These are phyloP conservation scores for Tethya wilhelma DNA, from an alignment of 37 sponge, comb jelly and placozoan species.

Conservation along the genomic window DNA sequence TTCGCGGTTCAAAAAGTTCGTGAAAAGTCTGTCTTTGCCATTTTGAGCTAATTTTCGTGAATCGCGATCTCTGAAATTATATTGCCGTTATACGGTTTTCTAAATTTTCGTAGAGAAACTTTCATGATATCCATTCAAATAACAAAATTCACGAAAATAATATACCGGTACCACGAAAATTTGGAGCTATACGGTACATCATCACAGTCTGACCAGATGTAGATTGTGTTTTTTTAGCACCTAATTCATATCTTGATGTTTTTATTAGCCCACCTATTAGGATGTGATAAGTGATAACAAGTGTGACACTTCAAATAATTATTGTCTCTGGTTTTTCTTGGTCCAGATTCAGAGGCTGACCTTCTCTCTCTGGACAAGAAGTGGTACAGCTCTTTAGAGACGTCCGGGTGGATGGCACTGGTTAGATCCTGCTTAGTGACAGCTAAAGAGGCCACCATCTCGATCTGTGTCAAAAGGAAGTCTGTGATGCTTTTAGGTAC, in stretches of 20 bases:
- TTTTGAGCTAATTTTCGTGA: no score
- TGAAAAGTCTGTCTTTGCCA: no score
- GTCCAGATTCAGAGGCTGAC: constrained; percentile 32
- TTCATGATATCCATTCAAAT: no score
- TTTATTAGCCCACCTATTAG: neutral
- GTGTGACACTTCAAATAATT: neutral
- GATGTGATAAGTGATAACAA: neutral
- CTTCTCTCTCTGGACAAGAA: constrained; percentile 42
- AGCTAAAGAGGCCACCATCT: constrained; percentile 10
- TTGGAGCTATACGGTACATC: no score
- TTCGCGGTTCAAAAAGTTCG: no score
- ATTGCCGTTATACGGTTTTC: no score
- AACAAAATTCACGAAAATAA: no score
- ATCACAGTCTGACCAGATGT: no score
- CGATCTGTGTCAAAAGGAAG: constrained; percentile 27
- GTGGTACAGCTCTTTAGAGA: constrained; percentile 57
- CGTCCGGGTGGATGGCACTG: constrained; percentile 59
- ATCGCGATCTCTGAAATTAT: no score
- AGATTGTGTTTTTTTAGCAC: no score
- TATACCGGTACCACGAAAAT: no score
- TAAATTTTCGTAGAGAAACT: no score
- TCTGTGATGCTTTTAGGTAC: constrained; percentile 54
- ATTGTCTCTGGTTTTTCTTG: neutral
- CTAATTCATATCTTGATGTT: neutral
- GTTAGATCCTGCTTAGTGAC: constrained; percentile 50